Evolutionary conservation across 2,888 invertebrate genomes (phyloP).

Genomic region (Eilema griseolum): DNA sequence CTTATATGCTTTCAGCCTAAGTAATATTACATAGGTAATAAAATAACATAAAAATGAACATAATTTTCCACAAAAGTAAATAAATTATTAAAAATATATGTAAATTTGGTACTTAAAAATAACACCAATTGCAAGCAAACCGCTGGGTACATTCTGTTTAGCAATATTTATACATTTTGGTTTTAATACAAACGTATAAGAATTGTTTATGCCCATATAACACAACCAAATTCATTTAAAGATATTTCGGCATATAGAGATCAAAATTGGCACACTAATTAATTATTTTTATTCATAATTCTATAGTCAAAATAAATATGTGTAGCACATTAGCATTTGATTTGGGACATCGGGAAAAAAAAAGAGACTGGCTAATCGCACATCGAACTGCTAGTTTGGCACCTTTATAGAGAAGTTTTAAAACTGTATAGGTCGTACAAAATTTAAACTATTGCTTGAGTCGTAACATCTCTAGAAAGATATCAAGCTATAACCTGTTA

Average conservation of each 20-base stretch:
- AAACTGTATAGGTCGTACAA: too few species aligned
- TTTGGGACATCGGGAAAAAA: too few species aligned
- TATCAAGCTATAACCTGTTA: too few species aligned
- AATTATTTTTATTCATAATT: not conserved
- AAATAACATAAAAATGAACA: too few species aligned
- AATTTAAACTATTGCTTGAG: too few species aligned
- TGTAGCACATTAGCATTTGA: too few species aligned
- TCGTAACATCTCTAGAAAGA: too few species aligned
- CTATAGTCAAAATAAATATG: too few species aligned
- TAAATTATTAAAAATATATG: conserved; percentile 5
- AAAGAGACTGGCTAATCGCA: too few species aligned
- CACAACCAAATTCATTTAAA: not conserved
- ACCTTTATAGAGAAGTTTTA: too few species aligned
- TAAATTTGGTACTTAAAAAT: conserved; percentile 5
- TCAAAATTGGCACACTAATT: conserved; percentile 2
- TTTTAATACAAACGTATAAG: not conserved
- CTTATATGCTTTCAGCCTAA: too few species aligned
- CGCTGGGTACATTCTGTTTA: not conserved
- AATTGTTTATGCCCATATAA: not conserved
- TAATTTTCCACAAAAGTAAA: not conserved
- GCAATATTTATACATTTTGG: not conserved
- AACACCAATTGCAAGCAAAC: not conserved
- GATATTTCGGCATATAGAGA: conserved; percentile 1
- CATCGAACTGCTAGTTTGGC: not conserved
- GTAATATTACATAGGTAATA: too few species aligned